Conservation (phyloP, 2,113 vertebrate species). For the Lichenostomus cassidix region DNA sequence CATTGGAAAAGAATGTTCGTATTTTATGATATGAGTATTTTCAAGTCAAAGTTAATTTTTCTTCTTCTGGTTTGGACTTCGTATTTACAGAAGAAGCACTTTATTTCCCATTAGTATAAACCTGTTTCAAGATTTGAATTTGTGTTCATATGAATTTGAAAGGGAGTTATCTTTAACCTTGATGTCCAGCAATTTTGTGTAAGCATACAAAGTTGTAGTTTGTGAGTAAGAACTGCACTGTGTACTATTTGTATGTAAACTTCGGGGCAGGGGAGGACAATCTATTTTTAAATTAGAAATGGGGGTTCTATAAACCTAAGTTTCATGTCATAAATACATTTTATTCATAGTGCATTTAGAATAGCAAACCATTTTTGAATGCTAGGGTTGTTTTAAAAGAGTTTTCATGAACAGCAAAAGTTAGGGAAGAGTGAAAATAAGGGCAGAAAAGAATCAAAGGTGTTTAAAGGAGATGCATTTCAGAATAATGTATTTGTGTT, state of each 20-base stretch:
- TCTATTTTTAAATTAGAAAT: background rate
- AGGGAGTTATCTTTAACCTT: background rate
- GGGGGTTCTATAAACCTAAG: background rate
- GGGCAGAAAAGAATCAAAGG: background rate
- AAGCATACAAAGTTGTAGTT: background rate
- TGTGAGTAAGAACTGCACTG: background rate
- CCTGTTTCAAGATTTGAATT: background rate
- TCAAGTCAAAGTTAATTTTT: background rate
- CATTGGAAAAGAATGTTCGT: background rate
- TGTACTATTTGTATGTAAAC: background rate
- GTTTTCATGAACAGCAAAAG: background rate
- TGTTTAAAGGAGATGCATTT: background rate
- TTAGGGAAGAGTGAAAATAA: rapidly evolving
- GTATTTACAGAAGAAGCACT: background rate
- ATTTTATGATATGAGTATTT: background rate
- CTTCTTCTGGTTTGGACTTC: background rate
- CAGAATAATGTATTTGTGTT: background rate
- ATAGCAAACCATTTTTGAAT: background rate
- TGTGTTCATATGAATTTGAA: background rate
- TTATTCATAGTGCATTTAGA: background rate
- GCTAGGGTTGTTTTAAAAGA: background rate
- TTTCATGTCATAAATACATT: background rate
- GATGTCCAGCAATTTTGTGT: background rate
- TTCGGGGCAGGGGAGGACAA: rapidly evolving
- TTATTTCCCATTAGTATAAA: background rate